Base-by-base conservation (phyloP, 2,888 invertebrate genomes). In the Eustalomyia histrio region DNA sequence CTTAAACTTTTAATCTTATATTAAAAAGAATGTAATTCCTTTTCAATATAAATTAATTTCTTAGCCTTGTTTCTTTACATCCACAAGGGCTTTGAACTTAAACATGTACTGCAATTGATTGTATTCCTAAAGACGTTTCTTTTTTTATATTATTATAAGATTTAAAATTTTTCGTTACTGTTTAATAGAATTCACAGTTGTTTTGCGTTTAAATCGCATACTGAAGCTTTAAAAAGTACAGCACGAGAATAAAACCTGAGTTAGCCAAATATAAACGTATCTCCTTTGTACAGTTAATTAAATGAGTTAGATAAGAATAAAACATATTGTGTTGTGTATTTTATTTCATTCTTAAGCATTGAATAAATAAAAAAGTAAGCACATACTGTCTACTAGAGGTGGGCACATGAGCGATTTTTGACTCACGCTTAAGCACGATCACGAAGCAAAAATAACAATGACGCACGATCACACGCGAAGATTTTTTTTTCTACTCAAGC, bases 71-170 rank as follows among this genome's bases (percentile, higher is more conserved):
- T 17, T 10, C 0, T 69, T 52, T 67, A 24, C 52, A n/a, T 47
- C 18, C 21, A 52, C 17, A 55, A 71, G 61, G 57, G 24, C 39
- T 21, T 74, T 81, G 78, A 81, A 81, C 78, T 81, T 74, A 47
- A 71, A 71, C n/a, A n/a, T n/a, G n/a, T n/a, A n/a, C n/a, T n/a
- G n/a, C 10, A 76, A 43, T 76, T 52, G 57, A 75, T 64, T 74
- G 33, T 39, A 63, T 75, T 72, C 65, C 50, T 52, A 57, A 33
- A 67, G 55, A 12, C 58, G 63, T 72, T n/a, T n/a, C 39, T 55
- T 68, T 21, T 50, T 55, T 12, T 21, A 12, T 75, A 12, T 75
- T 58, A 24, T 21, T 58, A 24, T 3, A 24, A n/a, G n/a, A n/a
- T 43, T 65, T 35, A 17, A 52, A 14, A 61, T 47, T 29, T 39